Base-by-base conservation (phyloP, 92 coral and sea anemone species). In the Desmophyllum pertusum region DNA sequence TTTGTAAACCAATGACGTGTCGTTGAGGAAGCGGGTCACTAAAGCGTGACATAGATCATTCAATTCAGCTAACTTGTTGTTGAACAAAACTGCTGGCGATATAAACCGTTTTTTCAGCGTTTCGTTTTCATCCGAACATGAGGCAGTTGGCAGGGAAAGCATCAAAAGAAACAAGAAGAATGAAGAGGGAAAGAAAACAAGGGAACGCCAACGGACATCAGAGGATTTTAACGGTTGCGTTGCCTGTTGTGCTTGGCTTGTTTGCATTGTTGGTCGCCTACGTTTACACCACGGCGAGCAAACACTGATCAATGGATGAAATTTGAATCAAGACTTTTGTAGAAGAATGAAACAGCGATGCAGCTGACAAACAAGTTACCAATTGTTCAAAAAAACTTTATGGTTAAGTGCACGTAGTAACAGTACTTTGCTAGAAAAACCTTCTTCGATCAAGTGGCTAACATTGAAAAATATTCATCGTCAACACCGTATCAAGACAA, bases 111-210 rank as follows among this genome's bases (percentile, higher is more conserved):
- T 77, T n/a, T 25, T 53, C 33, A 7, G 3, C 17, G 66, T 63
- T n/a, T 19, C 55, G 55, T 70, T 40, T 37, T 27, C 27, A 38
- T 14, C 67, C 18, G 62, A 91, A 73, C 48, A 94, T 94, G 98
- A 90, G 98, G 51, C 98, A 94, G 63, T 83, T 94, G 30, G 83
- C 93, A 51, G 98, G 98, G 79, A 94, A 94, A 92, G 83, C 98
- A 15, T 80, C 95, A 18, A 94, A 94, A 53, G 98, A 94, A 81
- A 81, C 80, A 15, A 90, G 88, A 69, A 89, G 64, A 67, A 92
- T 92, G 95, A 94, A 94, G 46, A 84, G 98, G 61, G 98, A 94
- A 1, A 83, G 98, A 37, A 92, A 87, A 48, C 68, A 80, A 68
- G 84, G 83, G 29, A 94, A 94, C 29, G 23, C 79, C 4, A 90